These are phyloP conservation scores for Holacanthus passer DNA, from an alignment of 2,113 vertebrate genomes.

Conservation along the genomic window DNA sequence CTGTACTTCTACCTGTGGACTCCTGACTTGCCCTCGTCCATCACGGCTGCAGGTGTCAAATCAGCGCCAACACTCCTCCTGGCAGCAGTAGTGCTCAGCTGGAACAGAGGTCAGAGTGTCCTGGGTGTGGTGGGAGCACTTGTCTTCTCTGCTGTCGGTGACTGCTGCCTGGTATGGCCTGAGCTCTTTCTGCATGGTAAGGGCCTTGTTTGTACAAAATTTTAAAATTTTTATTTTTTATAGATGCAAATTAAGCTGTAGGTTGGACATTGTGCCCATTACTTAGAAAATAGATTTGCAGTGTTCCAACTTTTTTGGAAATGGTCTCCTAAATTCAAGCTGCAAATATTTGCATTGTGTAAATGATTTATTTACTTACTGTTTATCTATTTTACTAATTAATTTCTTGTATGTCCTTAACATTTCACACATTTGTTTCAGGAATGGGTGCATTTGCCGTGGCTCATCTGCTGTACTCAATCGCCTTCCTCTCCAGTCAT, in stretches of 20 bases:
- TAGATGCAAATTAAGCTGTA: background rate
- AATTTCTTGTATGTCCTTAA: background rate
- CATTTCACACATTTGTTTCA: conserved; percentile 57
- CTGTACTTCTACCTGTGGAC: conserved; percentile 84
- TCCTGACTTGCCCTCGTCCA: conserved; percentile 73
- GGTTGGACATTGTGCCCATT: background rate
- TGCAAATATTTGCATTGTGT: background rate
- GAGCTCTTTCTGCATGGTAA: conserved; percentile 82
- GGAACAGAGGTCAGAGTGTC: conserved; percentile 78
- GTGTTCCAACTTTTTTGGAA: too few species aligned
- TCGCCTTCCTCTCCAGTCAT: conserved; percentile 81
- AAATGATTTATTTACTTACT: background rate
- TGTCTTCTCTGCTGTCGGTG: conserved; percentile 86
- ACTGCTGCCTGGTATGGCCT: conserved; percentile 88
- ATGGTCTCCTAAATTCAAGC: background rate
- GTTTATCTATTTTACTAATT: background rate
- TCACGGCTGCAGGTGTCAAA: conserved; percentile 83
- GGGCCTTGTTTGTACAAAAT: background rate
- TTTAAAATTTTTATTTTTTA: background rate
- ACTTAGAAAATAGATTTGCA: too few species aligned
- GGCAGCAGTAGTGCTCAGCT: conserved; percentile 78
- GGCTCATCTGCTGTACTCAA: conserved; percentile 85
- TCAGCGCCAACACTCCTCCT: conserved; percentile 81
- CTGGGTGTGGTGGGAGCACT: conserved; percentile 81
- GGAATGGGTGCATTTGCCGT: conserved; percentile 87